Evolutionary conservation across 2,797 vertebrate genomes (phyloP), one percentile per base, ranked within the genome.

Genomic region (Trematomus bernacchii): DNA sequence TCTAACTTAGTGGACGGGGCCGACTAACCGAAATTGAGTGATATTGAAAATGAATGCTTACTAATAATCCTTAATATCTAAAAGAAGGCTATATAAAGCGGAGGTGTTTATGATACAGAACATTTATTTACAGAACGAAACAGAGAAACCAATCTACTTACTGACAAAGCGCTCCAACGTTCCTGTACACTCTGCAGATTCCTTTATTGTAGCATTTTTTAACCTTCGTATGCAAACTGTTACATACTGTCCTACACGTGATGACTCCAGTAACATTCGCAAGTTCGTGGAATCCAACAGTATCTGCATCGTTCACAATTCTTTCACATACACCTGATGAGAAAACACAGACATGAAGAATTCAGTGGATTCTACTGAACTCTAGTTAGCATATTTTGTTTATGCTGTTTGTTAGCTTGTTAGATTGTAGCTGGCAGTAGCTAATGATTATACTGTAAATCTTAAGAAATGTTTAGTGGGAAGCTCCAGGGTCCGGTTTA

Each of bases 231-330:
- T 72, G 74, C 0, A 0, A 19, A 4, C 1, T 4, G n/a, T 6
- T 0, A 43, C 82, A 84, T 19, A 3, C 13, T 18, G 58, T 75
- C 47, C 72, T 52, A 74, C 78, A 81, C 0, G 0, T 21, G 1
- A n/a, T 0, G 0, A 0, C 3, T n/a, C 40, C 53, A 2, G 11
- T 2, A 10, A 3, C 0, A 6, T 0, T 0, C 3, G 10, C 1
- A 7, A 7, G 0, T 57, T 65, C 13, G 9, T 66, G 73, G 60
- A 21, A 50, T 2, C 9, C 0, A 10, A 3, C 21, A 16, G 23
- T 0, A 46, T 46, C 18, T 21, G 18, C 2, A 57, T 77, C 6
- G 3, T 2, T 4, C 4, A 50, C 0, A 3, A 3, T 0, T 0
- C 0, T 43, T 23, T 21, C 1, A 40, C 79, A 82, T 3, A 55